phyloP scores from a whole-genome alignment of 2,797 vertebrate genomes.

The Eulemur albifrons region DNA sequence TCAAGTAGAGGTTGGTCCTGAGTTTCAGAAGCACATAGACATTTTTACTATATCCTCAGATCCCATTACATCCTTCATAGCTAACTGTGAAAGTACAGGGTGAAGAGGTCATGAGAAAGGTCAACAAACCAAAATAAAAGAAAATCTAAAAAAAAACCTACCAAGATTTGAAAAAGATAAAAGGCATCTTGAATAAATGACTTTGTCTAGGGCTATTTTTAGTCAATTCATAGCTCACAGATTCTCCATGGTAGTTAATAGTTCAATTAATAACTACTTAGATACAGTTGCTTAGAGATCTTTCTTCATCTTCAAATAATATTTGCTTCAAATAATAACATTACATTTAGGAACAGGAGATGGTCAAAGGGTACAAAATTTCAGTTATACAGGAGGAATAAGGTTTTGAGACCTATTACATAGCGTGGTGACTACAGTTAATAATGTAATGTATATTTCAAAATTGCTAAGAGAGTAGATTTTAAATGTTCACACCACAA shows the following conservation, averaged over 20 bases:
- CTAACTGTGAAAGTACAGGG: background rate
- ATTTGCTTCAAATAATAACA: background rate
- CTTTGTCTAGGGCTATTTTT: background rate
- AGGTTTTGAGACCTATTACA: background rate
- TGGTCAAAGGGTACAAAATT: background rate
- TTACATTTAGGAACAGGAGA: background rate
- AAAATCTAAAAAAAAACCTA: background rate
- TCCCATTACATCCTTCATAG: background rate
- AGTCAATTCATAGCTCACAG: background rate
- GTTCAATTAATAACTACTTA: background rate
- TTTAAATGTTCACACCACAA: background rate
- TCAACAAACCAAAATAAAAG: conserved; percentile 20
- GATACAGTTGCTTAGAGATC: background rate
- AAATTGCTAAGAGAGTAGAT: background rate
- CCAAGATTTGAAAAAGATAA: conserved; percentile 15
- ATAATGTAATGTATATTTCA: background rate
- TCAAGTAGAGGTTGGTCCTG: background rate
- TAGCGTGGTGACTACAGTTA: background rate
- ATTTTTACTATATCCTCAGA: background rate
- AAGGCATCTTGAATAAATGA: conserved; percentile 29
- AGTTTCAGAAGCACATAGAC: background rate
- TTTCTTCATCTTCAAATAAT: background rate
- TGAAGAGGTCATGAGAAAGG: conserved; percentile 52
- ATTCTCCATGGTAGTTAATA: background rate
- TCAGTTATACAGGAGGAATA: background rate